Conservation (phyloP, 2,888 invertebrate genomes). For the Holacanthella duospinosa region DNA sequence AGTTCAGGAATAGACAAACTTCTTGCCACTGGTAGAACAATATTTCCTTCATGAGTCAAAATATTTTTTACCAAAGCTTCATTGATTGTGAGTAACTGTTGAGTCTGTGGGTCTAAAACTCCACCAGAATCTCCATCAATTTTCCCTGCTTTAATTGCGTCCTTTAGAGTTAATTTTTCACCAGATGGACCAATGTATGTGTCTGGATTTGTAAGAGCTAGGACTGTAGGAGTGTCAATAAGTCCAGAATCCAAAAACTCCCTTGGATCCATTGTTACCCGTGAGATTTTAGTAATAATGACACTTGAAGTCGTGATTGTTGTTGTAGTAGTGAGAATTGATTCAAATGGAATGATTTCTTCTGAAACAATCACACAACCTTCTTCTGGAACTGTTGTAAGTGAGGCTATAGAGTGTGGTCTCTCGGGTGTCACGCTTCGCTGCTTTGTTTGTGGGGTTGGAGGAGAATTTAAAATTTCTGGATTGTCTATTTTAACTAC, state of each 20-base stretch:
- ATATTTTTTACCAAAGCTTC: constrained; percentile 76
- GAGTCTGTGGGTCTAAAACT: constrained; percentile 71
- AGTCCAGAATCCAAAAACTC: constrained; percentile 70
- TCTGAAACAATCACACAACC: constrained; percentile 20
- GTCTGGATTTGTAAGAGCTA: constrained; percentile 54
- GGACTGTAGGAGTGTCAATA: constrained; percentile 64
- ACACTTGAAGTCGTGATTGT: constrained; percentile 34
- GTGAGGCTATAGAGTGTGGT: not conserved
- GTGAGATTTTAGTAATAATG: constrained; percentile 35
- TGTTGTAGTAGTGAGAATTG: constrained; percentile 33
- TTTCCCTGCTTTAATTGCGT: constrained; percentile 59
- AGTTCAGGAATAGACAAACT: constrained; percentile 74
- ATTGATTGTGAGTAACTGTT: constrained; percentile 65
- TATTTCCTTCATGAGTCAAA: constrained; percentile 63
- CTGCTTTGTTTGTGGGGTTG: not conserved
- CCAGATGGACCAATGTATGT: constrained; percentile 50
- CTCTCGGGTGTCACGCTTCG: not conserved
- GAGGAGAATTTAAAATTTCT: not conserved
- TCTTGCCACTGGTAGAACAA: constrained; percentile 67
- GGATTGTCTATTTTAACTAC: not conserved
- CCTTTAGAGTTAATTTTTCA: constrained; percentile 55
- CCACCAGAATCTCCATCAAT: constrained; percentile 64
- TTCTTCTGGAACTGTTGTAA: not conserved
- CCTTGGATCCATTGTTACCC: constrained; percentile 46
- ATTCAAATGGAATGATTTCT: constrained; percentile 38